A percentile compares a stretch with the other conserved stretches of the same genome.
Conservation (phyloP, 1,140 invertebrate genomes). For the Drosophila subpulchrella region DNA sequence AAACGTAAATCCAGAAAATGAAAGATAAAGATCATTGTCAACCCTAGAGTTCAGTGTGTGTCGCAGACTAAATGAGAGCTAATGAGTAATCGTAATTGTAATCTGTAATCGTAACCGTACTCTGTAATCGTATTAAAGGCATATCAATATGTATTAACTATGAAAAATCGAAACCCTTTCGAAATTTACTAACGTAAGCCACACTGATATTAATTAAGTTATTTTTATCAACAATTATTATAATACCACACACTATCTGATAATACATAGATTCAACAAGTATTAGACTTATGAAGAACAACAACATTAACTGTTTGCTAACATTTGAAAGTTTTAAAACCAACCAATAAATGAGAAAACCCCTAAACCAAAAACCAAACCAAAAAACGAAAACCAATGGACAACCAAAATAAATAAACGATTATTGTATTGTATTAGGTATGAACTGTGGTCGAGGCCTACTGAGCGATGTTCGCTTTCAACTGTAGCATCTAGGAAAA, state of each 20-base stretch:
- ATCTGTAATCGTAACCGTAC: slow-evolving; percentile 59
- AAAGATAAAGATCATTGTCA: slow-evolving; percentile 66
- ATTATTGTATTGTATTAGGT: slow-evolving; percentile 56
- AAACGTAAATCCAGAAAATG: slow-evolving; percentile 47
- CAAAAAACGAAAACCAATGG: slow-evolving; percentile 22
- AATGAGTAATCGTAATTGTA: slow-evolving; percentile 54
- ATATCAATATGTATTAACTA: slow-evolving; percentile 73
- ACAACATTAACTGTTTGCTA: slow-evolving; percentile 66
- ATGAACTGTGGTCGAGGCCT: slow-evolving; percentile 66
- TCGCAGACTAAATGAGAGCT: slow-evolving; percentile 56
- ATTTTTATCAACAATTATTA: slow-evolving; percentile 67
- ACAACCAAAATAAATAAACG: slow-evolving; percentile 30
- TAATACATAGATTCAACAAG: slow-evolving; percentile 57
- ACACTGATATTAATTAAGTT: slow-evolving; percentile 81
- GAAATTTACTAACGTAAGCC: slow-evolving; percentile 69
- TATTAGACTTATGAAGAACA: slow-evolving; percentile 78
- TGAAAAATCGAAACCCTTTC: slow-evolving; percentile 64
- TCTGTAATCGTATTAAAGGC: slow-evolving; percentile 68
- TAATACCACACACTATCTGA: slow-evolving; percentile 63
- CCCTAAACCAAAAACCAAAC: slow-evolving; percentile 5
- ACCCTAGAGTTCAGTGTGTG: slow-evolving; percentile 62
- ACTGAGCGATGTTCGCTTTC: slow-evolving; percentile 84
- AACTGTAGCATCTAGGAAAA: slow-evolving; percentile 73
- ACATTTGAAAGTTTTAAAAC: slow-evolving; percentile 53
- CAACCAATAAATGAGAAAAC: slow-evolving; percentile 49